Conservation (phyloP, 2,113 vertebrate genomes). For the Chascanopsetta lugubris region DNA sequence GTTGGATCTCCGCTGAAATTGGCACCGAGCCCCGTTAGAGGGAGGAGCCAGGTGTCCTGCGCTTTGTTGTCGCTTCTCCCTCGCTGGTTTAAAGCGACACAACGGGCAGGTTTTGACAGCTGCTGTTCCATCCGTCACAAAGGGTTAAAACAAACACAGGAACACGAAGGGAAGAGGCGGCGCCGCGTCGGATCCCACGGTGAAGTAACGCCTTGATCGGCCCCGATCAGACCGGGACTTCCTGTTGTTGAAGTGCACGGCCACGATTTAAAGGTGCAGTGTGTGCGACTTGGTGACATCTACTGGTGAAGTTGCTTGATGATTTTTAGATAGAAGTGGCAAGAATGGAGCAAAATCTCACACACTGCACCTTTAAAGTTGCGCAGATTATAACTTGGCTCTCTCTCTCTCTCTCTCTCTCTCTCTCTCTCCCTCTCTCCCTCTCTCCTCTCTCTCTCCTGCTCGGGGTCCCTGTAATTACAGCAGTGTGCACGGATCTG, state of each 20-base stretch:
- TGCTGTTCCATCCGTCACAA: constrained; percentile 40
- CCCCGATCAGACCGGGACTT: constrained; percentile 8
- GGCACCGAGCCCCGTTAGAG: no score
- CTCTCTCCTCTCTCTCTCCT: constrained; percentile 64
- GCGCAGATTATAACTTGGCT: no score
- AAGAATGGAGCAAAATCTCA: no score
- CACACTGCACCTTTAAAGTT: no score
- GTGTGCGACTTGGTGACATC: no score
- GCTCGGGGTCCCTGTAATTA: constrained; percentile 76
- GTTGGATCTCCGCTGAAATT: no score
- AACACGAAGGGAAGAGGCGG: not conserved
- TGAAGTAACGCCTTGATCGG: constrained; percentile 17
- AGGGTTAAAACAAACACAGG: constrained; percentile 46
- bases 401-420: constrained; percentile 9
- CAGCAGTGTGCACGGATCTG: constrained; percentile 83
- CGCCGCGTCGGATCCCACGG: constrained; percentile 14
- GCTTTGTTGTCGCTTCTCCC: not conserved
- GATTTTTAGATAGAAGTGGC: no score
- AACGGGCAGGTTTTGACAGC: no score
- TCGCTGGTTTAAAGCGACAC: no score
- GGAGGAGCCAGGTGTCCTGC: no score
- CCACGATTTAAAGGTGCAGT: constrained; percentile 12
- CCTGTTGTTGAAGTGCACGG: constrained; percentile 17
- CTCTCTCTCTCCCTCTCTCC: constrained; percentile 19
- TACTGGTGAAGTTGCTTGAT: no score